Evolutionary conservation across 2,797 vertebrate species (phyloP), one percentile per base, ranked within the genome.

Genomic region (Parotocinclus haroldoi): DNA sequence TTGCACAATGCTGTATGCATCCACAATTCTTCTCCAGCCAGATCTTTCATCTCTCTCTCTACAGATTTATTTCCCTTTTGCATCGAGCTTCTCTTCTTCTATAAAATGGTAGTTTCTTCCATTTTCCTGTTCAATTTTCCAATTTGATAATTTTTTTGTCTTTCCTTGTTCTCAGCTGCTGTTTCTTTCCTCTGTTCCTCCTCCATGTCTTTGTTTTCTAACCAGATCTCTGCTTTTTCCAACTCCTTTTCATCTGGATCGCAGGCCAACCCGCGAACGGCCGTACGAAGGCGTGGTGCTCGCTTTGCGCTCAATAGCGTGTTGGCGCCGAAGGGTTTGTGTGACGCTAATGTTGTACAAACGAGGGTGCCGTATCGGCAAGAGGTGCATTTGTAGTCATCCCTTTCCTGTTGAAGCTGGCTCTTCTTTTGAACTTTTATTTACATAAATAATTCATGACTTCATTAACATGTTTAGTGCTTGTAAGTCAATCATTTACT

Each of bases 171-270:
- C 14, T 19, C 7, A 8, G 18, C 58, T n/a, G 16, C 50, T 81
- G 58, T 58, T 11, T 52, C 58, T n/a, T 67, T 51, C 65, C 16
- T 52, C 19, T 61, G 37, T 75, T 50, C 66, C 66, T 62, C 51
- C 66, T 72, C 44, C 44, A 57, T n/a, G n/a, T 38, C 19, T 18
- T 39, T 54, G 9, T 73, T 55, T 44, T 58, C 68, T 76, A 78
- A 78, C 82, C 82, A 77, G 66, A 63, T 66, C 67, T 27, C 72
- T 71, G 60, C 55, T 55, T 68, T 76, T 66, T 63, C 62, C 72
- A 5, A 27, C 74, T 71, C 75, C 48, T 61, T 63, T 42, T 65
- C 51, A 61, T 75, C 65, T 40, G 55, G 54, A 68, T 75, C 65
- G 60, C 54, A 71, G 49, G 58, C 62, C n/a, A 56, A 60, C n/a